Base-by-base conservation (phyloP, 2,888 invertebrate genomes). In the Eristalis pertinax region DNA sequence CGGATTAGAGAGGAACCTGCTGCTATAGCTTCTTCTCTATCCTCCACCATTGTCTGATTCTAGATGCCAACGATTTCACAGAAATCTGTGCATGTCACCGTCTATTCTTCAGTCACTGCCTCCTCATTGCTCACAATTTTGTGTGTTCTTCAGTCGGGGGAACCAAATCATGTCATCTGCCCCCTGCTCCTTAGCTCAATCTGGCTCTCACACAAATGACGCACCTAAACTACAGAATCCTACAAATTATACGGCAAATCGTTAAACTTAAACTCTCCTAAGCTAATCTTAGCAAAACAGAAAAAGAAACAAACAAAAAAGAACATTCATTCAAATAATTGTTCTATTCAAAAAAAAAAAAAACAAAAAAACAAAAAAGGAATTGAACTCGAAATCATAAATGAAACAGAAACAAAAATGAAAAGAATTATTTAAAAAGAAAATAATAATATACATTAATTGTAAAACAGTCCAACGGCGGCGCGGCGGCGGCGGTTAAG, bases 391-490 rank as follows among this genome's bases (percentile, higher is more conserved):
- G 65, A 67, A 86, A 75, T 67, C 69, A 76, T 50, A 69, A n/a
- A 64, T 69, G 32, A 76, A 82, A 73, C 58, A 75, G 74, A 76
- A 74, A 68, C 35, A 74, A 74, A 74, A 85, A 63, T 68, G 32
- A 78, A 81, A 72, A 72, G 26, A 56, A 69, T 38, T 64, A 77
- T 70, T 56, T 70, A 68, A 60, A 69, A 32, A 32, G 32, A 32
- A 58, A 76, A 75, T 74, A 78, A 82, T 82, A 86, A 78, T 82
- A 78, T 83, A 87, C 78, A 87, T 79, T 84, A 58, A 79, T 76
- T 80, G 68, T 84, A 84, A 87, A 73, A 70, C 79, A 87, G 84
- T 87, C 79, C 84, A 76, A 65, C 38, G 76, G 73, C 60, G 70
- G 43, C 43, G 43, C 43, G 15, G 15, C 43, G n/a, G 35, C 32